Evolutionary conservation across 2,797 vertebrate species (phyloP).

Genomic region (Sebastes vulpes): DNA sequence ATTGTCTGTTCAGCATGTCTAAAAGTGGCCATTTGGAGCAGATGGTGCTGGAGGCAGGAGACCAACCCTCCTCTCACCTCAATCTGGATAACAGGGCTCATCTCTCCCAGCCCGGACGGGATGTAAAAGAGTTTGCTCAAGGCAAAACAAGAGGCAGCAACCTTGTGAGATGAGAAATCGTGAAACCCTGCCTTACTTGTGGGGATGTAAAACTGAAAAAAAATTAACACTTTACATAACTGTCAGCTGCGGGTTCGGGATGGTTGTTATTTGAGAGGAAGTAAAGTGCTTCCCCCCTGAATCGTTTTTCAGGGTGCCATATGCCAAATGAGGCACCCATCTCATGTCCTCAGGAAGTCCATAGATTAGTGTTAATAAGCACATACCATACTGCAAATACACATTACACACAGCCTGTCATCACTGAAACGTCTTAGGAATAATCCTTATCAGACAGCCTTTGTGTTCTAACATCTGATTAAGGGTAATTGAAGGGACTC

Average conservation of each 20-base stretch:
- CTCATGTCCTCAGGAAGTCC: slow-evolving; percentile 65
- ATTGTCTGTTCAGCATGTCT: slow-evolving; percentile 86
- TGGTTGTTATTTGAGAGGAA: slow-evolving; percentile 36
- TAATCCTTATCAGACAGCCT: slow-evolving; percentile 90
- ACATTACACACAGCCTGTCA: slow-evolving; percentile 83
- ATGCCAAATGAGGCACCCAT: slow-evolving; percentile 46
- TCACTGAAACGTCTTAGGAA: slow-evolving; percentile 87
- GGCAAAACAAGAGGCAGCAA: slow-evolving; percentile 65
- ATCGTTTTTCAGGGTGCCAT: slow-evolving; percentile 48
- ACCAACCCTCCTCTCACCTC: slow-evolving; percentile 83
- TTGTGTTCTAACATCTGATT: slow-evolving; percentile 89
- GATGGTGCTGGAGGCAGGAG: slow-evolving; percentile 87
- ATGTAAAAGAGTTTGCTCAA: slow-evolving; percentile 71
- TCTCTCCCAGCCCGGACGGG: slow-evolving; percentile 59
- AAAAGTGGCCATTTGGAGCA: slow-evolving; percentile 83
- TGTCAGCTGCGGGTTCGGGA: slow-evolving; percentile 38
- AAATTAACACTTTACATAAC: slow-evolving; percentile 35
- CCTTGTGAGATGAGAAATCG: slow-evolving; percentile 31
- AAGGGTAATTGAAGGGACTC: slow-evolving; percentile 74
- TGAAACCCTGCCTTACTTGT: slow-evolving; percentile 39
- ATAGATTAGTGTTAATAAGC: slow-evolving; percentile 77
- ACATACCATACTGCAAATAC: slow-evolving; percentile 53
- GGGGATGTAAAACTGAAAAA: slow-evolving; percentile 32
- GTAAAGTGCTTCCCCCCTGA: slow-evolving; percentile 28
- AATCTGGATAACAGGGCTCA: slow-evolving; percentile 80